These are phyloP conservation scores for Apteryx mantelli DNA, from an alignment of 2,113 vertebrate species.

Conservation along the genomic window DNA sequence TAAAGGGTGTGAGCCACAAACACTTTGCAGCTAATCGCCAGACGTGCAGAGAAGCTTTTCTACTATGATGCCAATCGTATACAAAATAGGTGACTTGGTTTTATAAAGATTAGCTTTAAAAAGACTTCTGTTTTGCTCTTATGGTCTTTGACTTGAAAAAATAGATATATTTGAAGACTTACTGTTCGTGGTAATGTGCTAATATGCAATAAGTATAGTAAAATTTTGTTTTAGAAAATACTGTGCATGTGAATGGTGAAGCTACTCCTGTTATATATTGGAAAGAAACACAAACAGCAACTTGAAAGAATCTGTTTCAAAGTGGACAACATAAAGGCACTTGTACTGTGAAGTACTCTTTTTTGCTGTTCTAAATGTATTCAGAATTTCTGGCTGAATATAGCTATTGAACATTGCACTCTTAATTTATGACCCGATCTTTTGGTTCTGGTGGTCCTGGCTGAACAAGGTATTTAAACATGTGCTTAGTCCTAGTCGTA, in stretches of 20 bases:
- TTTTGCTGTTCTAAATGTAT: accelerated
- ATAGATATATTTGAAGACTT: background rate
- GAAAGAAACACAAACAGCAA: background rate
- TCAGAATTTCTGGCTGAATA: background rate
- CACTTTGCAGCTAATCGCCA: background rate
- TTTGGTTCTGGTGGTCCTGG: background rate
- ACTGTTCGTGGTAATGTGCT: background rate
- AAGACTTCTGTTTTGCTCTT: background rate
- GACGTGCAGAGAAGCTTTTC: background rate
- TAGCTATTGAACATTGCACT: background rate
- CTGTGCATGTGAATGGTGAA: background rate
- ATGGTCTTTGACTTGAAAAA: background rate
- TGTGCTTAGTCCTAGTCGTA: background rate
- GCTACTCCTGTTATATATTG: background rate
- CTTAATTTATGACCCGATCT: background rate
- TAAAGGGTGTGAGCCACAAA: background rate
- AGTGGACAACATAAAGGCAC: background rate
- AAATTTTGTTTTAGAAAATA: background rate
- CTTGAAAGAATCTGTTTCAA: background rate
- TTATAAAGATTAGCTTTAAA: background rate
- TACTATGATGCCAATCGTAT: background rate
- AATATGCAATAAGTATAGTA: background rate
- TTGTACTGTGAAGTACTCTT: background rate
- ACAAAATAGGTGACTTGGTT: background rate
- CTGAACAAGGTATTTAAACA: background rate